A percentile compares a stretch with the other conserved stretches of the same genome.
Evolutionary conservation across 2,797 vertebrate species (phyloP).

Genomic region (Pogonophryne albipinna): DNA sequence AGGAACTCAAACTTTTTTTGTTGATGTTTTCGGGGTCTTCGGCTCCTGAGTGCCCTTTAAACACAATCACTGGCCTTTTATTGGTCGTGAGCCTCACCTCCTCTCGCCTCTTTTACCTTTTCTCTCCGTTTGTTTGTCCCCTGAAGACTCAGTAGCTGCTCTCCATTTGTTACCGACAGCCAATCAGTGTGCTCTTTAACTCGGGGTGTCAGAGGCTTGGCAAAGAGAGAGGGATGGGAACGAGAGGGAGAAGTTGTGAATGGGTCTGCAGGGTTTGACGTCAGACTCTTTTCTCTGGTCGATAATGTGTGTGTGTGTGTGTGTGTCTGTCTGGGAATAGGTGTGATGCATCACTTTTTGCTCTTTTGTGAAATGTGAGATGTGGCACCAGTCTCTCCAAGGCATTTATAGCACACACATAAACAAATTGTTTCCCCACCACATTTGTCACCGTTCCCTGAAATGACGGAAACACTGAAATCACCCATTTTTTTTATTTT

Average conservation of each 20-base stretch:
- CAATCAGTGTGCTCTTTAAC: constrained; percentile 63
- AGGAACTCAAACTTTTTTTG: not conserved
- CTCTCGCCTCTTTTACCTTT: constrained; percentile 16
- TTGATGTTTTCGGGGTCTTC: not conserved
- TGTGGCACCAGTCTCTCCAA: constrained; percentile 35
- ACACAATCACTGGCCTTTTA: not conserved
- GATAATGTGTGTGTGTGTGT: constrained; percentile 46
- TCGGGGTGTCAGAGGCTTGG: constrained; percentile 68
- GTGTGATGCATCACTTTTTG: constrained; percentile 56
- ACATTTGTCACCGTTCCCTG: constrained; percentile 37
- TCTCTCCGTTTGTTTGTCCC: constrained; percentile 44
- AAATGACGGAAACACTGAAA: constrained; percentile 46
- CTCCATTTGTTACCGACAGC: constrained; percentile 68
- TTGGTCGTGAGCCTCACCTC: not conserved
- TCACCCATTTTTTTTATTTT: not conserved
- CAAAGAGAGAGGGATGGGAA: constrained; percentile 30
- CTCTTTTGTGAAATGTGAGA: constrained; percentile 59
- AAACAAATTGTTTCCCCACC: constrained; percentile 16
- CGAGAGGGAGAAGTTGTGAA: constrained; percentile 61
- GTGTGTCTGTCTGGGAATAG: constrained; percentile 30
- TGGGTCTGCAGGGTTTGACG: constrained; percentile 73
- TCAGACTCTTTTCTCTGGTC: constrained; percentile 70
- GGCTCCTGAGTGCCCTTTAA: not conserved
- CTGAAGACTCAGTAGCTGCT: constrained; percentile 50
- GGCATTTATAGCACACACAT: constrained; percentile 42